Evolutionary conservation across 2,113 vertebrate species (phyloP).

Genomic region (Hippocampus zosterae): DNA sequence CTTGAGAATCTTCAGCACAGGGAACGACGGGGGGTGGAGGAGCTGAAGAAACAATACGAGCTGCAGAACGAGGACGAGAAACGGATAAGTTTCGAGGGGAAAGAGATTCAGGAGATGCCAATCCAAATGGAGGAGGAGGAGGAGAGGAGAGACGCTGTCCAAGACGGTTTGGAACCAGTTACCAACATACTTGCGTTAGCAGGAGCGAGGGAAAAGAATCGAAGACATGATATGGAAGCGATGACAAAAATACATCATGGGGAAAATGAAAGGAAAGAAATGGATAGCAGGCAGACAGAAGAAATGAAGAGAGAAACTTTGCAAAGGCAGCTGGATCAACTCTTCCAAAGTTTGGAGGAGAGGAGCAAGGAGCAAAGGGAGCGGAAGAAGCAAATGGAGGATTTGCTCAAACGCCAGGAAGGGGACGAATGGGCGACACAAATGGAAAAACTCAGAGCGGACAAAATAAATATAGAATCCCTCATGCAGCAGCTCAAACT

Average conservation of each 20-base stretch:
- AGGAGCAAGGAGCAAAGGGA: conserved; percentile 15
- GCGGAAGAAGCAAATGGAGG: conserved; percentile 28
- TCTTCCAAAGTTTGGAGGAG: conserved; percentile 30
- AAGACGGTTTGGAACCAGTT: conserved; percentile 31
- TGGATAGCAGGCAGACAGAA: conserved; percentile 32
- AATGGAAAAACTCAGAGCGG: conserved; percentile 38
- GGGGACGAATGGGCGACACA: conserved; percentile 29
- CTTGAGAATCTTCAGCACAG: conserved; percentile 18
- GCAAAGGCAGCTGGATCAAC: conserved; percentile 40
- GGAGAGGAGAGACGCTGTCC: conserved; percentile 30
- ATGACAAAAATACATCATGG: conserved; percentile 15
- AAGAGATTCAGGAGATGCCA: conserved; percentile 34
- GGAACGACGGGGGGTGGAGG: conserved; percentile 18
- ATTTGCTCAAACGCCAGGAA: conserved; percentile 26
- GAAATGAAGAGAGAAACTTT: conserved; percentile 34
- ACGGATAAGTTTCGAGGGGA: conserved; percentile 20
- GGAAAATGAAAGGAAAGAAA: conserved; percentile 34
- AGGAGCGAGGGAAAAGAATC: conserved; percentile 18
- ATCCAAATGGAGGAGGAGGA: conserved; percentile 36
- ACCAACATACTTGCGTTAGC: conserved; percentile 37
- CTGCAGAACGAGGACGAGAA: conserved; percentile 28
- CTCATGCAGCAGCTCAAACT: conserved; percentile 35
- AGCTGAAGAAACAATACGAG: conserved; percentile 27
- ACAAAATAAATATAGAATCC: conserved; percentile 25
- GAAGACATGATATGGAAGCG: conserved; percentile 27